A percentile compares a stretch with the other conserved stretches of the same genome.
phyloP scores from a whole-genome alignment of 1,140 invertebrate species.

The Aphaenogaster floridana region DNA sequence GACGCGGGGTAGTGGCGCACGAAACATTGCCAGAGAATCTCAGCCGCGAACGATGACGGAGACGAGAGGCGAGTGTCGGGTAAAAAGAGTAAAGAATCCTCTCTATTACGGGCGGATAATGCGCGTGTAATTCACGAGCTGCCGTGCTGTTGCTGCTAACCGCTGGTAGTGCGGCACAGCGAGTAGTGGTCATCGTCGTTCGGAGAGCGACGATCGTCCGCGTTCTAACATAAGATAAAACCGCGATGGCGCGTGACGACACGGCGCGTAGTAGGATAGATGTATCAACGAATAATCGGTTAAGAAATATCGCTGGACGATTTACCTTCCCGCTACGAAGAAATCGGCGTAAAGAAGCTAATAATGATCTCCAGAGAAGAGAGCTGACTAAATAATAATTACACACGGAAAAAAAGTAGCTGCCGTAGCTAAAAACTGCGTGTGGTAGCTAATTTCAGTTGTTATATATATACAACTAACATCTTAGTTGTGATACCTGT shows the following conservation, averaged over 20 bases:
- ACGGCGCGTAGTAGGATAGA: neutral
- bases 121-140: neutral
- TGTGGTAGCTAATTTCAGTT: too few relatives aligned
- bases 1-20: neutral
- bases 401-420: too few relatives aligned
- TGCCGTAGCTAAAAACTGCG: too few relatives aligned
- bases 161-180: neutral
- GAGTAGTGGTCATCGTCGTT: neutral
- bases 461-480: too few relatives aligned
- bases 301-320: neutral
- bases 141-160: neutral
- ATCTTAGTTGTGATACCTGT: too few relatives aligned
- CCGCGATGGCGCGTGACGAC: neutral
- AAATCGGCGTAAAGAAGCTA: neutral
- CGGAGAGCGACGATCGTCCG: neutral
- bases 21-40: neutral
- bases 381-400: neutral
- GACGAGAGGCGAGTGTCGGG: neutral
- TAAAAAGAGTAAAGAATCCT: slow-evolving; percentile 14
- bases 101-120: slow-evolving; percentile 26
- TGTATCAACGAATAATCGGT: too few relatives aligned
- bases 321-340: too few relatives aligned
- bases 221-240: neutral
- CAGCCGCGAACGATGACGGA: neutral
- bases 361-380: neutral